Conservation (phyloP, 2,797 vertebrate species). For the Sebastes goodei region DNA sequence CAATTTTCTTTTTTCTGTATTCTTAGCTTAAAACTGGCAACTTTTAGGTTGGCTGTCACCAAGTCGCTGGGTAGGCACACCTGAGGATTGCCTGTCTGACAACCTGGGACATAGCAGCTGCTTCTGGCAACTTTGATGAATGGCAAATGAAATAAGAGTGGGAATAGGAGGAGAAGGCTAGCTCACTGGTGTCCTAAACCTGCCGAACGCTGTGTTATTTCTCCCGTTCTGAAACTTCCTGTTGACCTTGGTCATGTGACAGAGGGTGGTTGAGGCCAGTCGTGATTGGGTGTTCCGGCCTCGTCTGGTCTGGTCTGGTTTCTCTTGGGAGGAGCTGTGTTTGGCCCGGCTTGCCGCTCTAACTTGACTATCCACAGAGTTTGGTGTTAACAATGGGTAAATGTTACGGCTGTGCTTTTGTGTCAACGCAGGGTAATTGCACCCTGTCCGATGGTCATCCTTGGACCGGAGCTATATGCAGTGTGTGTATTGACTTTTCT, state of each 20-base stretch:
- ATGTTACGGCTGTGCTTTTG: conserved; percentile 53
- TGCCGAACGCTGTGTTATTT: conserved; percentile 42
- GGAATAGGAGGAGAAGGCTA: conserved; percentile 49
- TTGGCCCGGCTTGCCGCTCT: conserved; percentile 35
- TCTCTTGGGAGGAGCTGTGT: conserved; percentile 45
- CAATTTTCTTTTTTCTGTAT: conserved; percentile 16
- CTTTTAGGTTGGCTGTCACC: conserved; percentile 41
- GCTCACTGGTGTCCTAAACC: conserved; percentile 30
- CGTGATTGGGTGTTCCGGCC: conserved; percentile 56
- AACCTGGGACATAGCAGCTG: conserved; percentile 37
- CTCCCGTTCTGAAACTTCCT: conserved; percentile 62
- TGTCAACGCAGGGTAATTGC: conserved; percentile 61
- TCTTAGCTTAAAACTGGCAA: conserved; percentile 23
- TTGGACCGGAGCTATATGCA: conserved; percentile 54
- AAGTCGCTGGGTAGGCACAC: conserved; percentile 65
- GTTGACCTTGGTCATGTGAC: conserved; percentile 73
- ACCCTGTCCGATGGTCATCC: conserved; percentile 55
- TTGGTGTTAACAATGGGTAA: conserved; percentile 71
- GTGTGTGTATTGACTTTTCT: conserved; percentile 48
- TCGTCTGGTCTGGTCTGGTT: conserved; percentile 57
- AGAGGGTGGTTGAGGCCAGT: conserved; percentile 38
- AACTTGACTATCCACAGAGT: conserved; percentile 39
- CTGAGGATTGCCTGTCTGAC: conserved; percentile 59
- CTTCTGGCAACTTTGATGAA: conserved; percentile 59
- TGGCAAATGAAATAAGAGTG: conserved; percentile 53